phyloP scores from a whole-genome alignment of 2,888 invertebrate genomes.

The Microctonus hyperodae region DNA sequence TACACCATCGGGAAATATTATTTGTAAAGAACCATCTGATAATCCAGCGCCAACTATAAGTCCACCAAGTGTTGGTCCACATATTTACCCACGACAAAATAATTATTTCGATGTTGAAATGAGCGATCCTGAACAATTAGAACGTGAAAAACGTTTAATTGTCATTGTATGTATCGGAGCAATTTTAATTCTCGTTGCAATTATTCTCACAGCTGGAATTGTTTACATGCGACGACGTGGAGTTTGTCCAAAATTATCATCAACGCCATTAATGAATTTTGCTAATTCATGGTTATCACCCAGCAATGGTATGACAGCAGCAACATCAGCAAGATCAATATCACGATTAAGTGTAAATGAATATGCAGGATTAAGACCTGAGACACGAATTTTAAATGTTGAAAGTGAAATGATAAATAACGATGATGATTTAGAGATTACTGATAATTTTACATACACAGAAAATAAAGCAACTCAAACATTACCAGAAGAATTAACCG shows the following conservation, averaged over 20 bases:
- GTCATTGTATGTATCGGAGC: conserved; percentile 56
- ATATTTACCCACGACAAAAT: conserved; percentile 56
- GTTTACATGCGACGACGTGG: conserved; percentile 58
- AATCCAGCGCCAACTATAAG: conserved; percentile 57
- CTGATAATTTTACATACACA: conserved; percentile 52
- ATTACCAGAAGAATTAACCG: conserved; percentile 77
- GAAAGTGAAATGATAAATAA: conserved; percentile 53
- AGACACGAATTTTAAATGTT: conserved; percentile 66
- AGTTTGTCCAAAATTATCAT: conserved; percentile 58
- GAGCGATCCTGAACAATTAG: conserved; percentile 57
- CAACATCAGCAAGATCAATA: conserved; percentile 70
- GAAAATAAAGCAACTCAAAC: conserved; percentile 76
- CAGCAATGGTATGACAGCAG: conserved; percentile 57
- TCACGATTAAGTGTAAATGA: conserved; percentile 70
- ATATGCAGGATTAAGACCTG: conserved; percentile 70
- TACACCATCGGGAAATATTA: conserved; percentile 63
- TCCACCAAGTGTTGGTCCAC: conserved; percentile 60
- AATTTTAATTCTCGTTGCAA: conserved; percentile 51
- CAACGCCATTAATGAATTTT: conserved; percentile 51
- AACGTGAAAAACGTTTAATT: conserved; percentile 58
- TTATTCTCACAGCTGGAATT: conserved; percentile 56
- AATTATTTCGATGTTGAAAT: conserved; percentile 60
- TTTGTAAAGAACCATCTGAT: conserved; percentile 67
- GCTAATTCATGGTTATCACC: conserved; percentile 55
- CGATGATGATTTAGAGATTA: conserved; percentile 57